phyloP scores from a whole-genome alignment of 1,140 invertebrate genomes.

The Coelopa frigida region DNA sequence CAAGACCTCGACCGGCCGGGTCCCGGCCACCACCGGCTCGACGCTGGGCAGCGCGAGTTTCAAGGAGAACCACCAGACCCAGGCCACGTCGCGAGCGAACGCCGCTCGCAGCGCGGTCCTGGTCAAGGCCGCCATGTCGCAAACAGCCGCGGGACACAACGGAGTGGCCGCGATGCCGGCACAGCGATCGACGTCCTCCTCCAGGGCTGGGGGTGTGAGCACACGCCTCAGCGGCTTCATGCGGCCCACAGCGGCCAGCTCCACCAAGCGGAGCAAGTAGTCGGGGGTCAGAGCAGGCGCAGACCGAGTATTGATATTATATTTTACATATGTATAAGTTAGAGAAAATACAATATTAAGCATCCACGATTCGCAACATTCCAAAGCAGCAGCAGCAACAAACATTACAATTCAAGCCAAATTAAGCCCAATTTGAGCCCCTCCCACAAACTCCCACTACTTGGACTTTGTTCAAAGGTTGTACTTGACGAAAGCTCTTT shows the following conservation, averaged over 20 bases:
- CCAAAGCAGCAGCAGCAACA: too few species aligned
- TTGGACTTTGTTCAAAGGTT: too few species aligned
- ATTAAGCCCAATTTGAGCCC: too few species aligned
- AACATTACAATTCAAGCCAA: too few species aligned
- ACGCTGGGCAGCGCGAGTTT: constrained; percentile 33
- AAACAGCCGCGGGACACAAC: constrained; percentile 4
- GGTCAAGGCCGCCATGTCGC: constrained; percentile 31
- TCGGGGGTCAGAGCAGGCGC: too few species aligned
- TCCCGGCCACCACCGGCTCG: constrained; percentile 12
- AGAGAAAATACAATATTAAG: too few species aligned
- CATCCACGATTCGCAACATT: too few species aligned
- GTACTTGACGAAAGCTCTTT: too few species aligned
- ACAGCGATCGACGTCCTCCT: constrained; percentile 4
- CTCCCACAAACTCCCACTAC: too few species aligned
- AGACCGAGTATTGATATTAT: too few species aligned
- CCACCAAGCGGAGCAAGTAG: constrained; percentile 45
- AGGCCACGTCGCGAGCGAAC: constrained; percentile 15
- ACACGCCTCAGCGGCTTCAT: constrained; percentile 54
- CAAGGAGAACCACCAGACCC: constrained; percentile 31
- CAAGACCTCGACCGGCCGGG: constrained; percentile 18
- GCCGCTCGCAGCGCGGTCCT: constrained; percentile 34
- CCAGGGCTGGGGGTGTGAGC: constrained; percentile 28
- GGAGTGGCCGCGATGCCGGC: too few species aligned
- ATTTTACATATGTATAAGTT: too few species aligned
- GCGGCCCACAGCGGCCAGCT: constrained; percentile 48